Evolutionary conservation across 1,140 invertebrate species (phyloP), one percentile per base, ranked within the genome.

Genomic region (Spodoptera frugiperda): DNA sequence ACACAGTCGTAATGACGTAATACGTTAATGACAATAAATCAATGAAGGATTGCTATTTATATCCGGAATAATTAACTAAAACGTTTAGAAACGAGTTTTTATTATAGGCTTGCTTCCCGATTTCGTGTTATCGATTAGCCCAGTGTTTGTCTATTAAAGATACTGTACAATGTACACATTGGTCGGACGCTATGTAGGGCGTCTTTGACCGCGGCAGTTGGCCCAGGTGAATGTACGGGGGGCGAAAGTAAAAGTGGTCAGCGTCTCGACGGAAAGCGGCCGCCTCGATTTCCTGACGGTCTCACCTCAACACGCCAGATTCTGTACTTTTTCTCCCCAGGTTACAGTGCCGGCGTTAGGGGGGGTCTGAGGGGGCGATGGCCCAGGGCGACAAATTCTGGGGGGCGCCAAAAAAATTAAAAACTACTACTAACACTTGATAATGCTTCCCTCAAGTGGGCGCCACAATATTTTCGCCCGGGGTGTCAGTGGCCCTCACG

Each of bases 181-280:
- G 78, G 77, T 17, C 70, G 63, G 72, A 61, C 79, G 82, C 68
- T 82, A 90, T 89, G 84, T 91, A 83, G 88, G 85, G 79, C 88
- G 82, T 78, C 76, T 82, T 78, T 77, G 79, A 82, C 76, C 84
- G 78, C 63, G 17, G 54, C 70, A 51, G 51, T 79, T 57, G 39
- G 55, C 71, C 61, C 85, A 90, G 90, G 90, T 91, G 90, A 91
- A 91, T 77, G 90, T 83, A 90, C 89, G 77, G 49, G 76, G 77
- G 79, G 87, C 84, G 89, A 91, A 91, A 91, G 90, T 91, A 91
- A 91, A 91, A 91, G 90, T 91, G 84, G 80, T 77, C 83, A 68
- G 75, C 77, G 73, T 76, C 75, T 59, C 81, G 78, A 72, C 87
- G 83, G 82, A 89, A 86, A 86, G 84, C 86, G 79, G 80, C 76